phyloP scores from a whole-genome alignment of 2,888 invertebrate species.

The Homarus gammarus region DNA sequence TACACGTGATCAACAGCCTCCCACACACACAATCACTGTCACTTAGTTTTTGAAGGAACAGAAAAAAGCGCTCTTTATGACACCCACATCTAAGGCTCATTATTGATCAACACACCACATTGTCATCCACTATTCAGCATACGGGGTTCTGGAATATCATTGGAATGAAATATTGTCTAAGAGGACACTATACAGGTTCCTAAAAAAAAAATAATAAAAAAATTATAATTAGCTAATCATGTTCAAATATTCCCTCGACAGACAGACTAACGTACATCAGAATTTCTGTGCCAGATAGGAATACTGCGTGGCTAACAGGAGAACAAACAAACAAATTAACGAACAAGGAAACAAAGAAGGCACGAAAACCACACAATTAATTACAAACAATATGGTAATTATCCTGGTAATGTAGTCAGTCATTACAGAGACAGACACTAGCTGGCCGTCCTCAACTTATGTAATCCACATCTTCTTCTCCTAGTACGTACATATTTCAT shows the following conservation, averaged over 20 bases:
- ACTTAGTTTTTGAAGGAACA: neutral
- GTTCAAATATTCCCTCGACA: conserved; percentile 12
- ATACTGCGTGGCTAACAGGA: conserved; percentile 47
- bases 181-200: conserved; percentile 49
- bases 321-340: conserved; percentile 60
- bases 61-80: conserved; percentile 32
- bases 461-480: conserved; percentile 27
- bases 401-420: conserved; percentile 51
- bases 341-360: conserved; percentile 71
- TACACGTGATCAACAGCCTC: too few species aligned
- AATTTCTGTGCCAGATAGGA: conserved; percentile 58
- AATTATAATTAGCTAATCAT: conserved; percentile 15
- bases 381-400: conserved; percentile 52
- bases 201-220: conserved; percentile 26
- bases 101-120: conserved; percentile 35
- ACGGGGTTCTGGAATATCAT: conserved; percentile 61
- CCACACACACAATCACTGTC: too few species aligned
- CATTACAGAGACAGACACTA: conserved; percentile 23
- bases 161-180: conserved; percentile 70
- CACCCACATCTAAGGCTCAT: conserved; percentile 43
- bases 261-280: conserved; percentile 24
- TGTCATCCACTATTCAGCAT: conserved; percentile 41
- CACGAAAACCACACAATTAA: conserved; percentile 66
- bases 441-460: conserved; percentile 11
- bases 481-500: conserved; percentile 44